Conservation (phyloP, 2,888 invertebrate species). For the Drosophila niveifrons region DNA sequence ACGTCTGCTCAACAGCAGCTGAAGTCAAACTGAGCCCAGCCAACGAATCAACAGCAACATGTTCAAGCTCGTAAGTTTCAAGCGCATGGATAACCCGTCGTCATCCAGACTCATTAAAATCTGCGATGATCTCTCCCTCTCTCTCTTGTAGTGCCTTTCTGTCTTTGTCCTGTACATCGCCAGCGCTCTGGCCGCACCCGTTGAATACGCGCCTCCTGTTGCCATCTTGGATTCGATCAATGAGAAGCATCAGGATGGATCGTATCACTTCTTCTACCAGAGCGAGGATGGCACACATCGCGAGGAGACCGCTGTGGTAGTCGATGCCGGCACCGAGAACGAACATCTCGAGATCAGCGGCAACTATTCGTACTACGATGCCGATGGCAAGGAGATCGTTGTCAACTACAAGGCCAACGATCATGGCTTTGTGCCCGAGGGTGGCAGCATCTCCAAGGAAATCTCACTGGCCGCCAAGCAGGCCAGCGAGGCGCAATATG, state of each 20-base stretch:
- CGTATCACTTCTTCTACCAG: constrained; percentile 82
- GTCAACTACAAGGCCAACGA: constrained; percentile 83
- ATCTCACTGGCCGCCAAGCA: constrained; percentile 79
- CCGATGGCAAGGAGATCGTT: constrained; percentile 80
- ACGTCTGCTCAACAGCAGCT: constrained; percentile 18
- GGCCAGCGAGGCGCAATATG: constrained; percentile 60
- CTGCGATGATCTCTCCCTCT: neutral
- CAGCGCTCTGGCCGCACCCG: constrained; percentile 65
- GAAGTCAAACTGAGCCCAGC: constrained; percentile 52
- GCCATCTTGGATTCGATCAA: constrained; percentile 80
- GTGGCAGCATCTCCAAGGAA: constrained; percentile 77
- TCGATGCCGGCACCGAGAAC: constrained; percentile 76
- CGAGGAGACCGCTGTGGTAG: constrained; percentile 80
- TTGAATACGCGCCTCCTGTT: constrained; percentile 56
- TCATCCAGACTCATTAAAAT: neutral
- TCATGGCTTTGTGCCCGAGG: constrained; percentile 84
- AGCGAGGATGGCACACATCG: constrained; percentile 82
- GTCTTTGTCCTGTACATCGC: constrained; percentile 50
- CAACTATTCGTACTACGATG: constrained; percentile 83
- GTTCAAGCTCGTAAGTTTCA: constrained; percentile 74
- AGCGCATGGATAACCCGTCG: constrained; percentile 7
- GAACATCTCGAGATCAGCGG: constrained; percentile 80
- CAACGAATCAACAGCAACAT: constrained; percentile 56
- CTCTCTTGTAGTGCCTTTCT: constrained; percentile 44
- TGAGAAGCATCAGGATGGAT: constrained; percentile 80